phyloP scores from a whole-genome alignment of 2,113 vertebrate genomes.

The Aythya baeri region DNA sequence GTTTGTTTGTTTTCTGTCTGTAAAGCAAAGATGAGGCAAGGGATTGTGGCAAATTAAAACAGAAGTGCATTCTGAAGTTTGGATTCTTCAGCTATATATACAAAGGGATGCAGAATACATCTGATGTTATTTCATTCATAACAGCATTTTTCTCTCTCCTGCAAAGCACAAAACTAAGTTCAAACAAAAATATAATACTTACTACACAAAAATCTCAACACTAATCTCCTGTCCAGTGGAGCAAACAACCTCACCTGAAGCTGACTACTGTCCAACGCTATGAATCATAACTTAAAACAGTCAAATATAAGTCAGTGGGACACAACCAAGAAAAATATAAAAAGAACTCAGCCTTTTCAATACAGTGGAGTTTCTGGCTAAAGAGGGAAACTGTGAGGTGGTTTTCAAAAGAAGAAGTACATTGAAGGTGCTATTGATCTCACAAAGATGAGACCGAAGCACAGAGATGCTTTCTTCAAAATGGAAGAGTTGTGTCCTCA shows the following conservation, averaged over 20 bases:
- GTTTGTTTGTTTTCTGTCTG: not conserved
- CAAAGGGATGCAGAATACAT: not conserved
- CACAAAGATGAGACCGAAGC: not conserved
- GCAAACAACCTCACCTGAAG: not conserved
- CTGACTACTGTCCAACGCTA: not conserved
- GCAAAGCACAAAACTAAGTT: not conserved
- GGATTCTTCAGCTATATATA: not conserved
- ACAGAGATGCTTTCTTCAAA: not conserved
- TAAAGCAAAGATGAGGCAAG: not conserved
- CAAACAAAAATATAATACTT: not conserved
- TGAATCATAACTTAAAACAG: not conserved
- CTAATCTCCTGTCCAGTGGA: not conserved
- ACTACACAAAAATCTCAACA: not conserved
- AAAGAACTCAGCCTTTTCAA: not conserved
- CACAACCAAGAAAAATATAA: not conserved
- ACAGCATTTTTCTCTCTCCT: not conserved
- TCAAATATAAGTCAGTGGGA: not conserved
- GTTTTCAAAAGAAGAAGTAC: not conserved
- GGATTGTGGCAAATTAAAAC: not conserved
- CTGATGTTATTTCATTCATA: not conserved
- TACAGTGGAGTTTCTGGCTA: not conserved
- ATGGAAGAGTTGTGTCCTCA: not conserved
- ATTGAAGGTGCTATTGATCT: constrained; percentile 24
- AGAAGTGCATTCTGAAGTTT: not conserved
- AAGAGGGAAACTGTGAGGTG: not conserved